phyloP scores from a whole-genome alignment of 2,113 vertebrate species.

The Nyctereutes procyonoides region DNA sequence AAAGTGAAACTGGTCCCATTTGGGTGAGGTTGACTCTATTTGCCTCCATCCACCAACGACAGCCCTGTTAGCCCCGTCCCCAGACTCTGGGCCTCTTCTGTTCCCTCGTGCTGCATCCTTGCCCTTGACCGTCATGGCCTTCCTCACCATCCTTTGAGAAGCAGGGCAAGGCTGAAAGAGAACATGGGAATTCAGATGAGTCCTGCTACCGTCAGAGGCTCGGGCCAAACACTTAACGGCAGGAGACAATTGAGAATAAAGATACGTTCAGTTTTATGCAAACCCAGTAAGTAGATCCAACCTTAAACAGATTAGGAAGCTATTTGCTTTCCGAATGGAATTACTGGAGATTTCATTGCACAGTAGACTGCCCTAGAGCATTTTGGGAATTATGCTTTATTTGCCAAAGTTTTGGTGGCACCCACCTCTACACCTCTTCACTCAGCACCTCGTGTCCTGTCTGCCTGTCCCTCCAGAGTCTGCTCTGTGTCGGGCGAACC shows the following conservation, averaged over 20 bases:
- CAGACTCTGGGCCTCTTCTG: not conserved
- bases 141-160: not conserved
- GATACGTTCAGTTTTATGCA: not conserved
- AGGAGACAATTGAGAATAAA: not conserved
- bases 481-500: not conserved
- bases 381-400: not conserved
- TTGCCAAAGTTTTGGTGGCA: not conserved
- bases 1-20: not conserved
- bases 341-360: not conserved
- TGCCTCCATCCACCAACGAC: not conserved
- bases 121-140: not conserved
- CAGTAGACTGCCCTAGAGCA: not conserved
- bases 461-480: not conserved
- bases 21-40: not conserved
- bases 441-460: not conserved
- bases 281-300: not conserved
- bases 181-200: not conserved
- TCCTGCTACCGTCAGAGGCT: not conserved
- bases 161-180: not conserved
- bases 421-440: not conserved
- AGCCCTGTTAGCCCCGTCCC: not conserved
- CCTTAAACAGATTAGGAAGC: not conserved
- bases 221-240: not conserved
- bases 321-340: conserved; percentile 5
- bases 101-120: not conserved